phyloP scores from a whole-genome alignment of 2,113 vertebrate genomes.

The Hydrolagus affinis region DNA sequence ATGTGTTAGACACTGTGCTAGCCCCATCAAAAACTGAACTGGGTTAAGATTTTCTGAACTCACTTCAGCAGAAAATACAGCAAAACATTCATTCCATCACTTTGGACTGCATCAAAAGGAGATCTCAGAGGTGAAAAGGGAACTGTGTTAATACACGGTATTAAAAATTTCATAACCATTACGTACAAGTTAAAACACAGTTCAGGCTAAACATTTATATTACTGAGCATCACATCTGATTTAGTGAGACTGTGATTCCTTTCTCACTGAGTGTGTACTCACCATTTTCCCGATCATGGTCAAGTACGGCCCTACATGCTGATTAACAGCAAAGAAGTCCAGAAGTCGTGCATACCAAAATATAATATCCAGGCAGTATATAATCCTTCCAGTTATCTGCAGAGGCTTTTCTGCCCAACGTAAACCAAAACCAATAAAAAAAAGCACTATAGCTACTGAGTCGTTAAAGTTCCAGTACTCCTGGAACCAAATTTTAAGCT shows the following conservation, averaged over 20 bases:
- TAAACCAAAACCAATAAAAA: slow-evolving; percentile 69
- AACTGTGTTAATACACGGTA: not conserved
- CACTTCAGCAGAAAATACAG: not conserved
- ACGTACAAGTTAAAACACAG: too few relatives aligned
- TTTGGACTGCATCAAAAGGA: not conserved
- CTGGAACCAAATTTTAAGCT: slow-evolving; percentile 87
- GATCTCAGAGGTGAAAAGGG: not conserved
- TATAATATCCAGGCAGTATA: slow-evolving; percentile 89
- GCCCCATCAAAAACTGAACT: too few relatives aligned
- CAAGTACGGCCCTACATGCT: slow-evolving; percentile 86
- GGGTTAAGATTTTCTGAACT: not conserved
- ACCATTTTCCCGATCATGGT: slow-evolving; percentile 98
- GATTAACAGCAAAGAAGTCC: slow-evolving; percentile 90
- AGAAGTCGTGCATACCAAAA: slow-evolving; percentile 88
- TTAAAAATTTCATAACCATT: not conserved
- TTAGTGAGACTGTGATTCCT: not conserved
- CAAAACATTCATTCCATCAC: not conserved
- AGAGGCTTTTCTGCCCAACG: slow-evolving; percentile 60
- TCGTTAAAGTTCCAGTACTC: slow-evolving; percentile 95
- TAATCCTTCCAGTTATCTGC: slow-evolving; percentile 63
- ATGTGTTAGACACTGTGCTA: too few relatives aligned
- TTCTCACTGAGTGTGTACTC: slow-evolving; percentile 37
- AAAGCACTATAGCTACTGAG: slow-evolving; percentile 75
- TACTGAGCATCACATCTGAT: not conserved
- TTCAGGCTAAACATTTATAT: not conserved